Conservation (phyloP, 2,113 vertebrate species). For the Odocoileus hemionus region DNA sequence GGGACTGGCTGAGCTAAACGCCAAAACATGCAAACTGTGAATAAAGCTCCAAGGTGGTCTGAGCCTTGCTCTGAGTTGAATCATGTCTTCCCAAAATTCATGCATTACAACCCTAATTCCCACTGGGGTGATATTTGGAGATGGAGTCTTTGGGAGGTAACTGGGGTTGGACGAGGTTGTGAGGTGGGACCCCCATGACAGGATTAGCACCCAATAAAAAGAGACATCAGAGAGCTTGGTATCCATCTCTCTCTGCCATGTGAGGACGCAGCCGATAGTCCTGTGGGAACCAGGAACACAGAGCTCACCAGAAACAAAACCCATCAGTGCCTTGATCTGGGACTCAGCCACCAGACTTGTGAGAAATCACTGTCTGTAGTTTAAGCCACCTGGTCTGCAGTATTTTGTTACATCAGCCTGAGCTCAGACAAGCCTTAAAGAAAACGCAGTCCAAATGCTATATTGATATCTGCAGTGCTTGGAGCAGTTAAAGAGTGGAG, state of each 20-base stretch:
- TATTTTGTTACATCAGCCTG: neutral
- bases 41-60: neutral
- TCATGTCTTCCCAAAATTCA: neutral
- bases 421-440: neutral
- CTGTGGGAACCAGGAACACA: neutral
- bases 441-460: neutral
- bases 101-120: neutral
- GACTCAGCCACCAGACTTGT: neutral
- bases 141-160: neutral
- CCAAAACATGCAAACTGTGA: neutral
- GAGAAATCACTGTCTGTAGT: neutral
- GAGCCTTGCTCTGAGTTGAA: neutral
- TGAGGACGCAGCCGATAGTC: neutral
- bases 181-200: neutral
- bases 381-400: neutral
- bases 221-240: neutral
- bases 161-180: neutral
- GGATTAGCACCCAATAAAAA: neutral
- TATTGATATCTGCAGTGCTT: neutral
- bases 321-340: neutral
- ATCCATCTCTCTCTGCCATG: neutral
- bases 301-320: neutral
- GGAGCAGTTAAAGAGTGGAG: neutral
- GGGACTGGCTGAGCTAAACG: neutral
- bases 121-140: neutral